Base-by-base conservation (phyloP, 2,888 invertebrate genomes). In the Apodemia mormo region DNA sequence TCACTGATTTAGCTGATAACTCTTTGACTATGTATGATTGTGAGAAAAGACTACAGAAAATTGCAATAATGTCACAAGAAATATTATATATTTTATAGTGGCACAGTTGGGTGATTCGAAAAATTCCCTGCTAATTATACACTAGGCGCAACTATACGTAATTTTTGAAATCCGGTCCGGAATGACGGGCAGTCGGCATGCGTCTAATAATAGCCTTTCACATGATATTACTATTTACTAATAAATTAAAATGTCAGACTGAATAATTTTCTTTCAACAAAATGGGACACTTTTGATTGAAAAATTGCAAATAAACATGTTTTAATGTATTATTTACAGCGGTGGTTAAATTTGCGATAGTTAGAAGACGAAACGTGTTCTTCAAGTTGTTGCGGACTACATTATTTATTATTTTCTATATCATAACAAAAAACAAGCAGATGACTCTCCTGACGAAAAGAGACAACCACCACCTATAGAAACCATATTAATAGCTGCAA, bases 41-140 rank as follows among this genome's bases (percentile, higher is more conserved):
- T 74, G 73, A 74, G 73, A 74, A 70, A 56, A 54, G 65, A 56
- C 69, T 69, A 72, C 70, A 70, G 71, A 68, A 71, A 73, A 69
- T 66, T 74, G 56, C 68, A 70, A 69, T 71, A 72, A 71, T 72
- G 69, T 67, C 68, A 58, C 58, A 73, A 72, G 73, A 71, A 71
- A 70, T 70, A 65, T 72, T 69, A 70, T 70, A 65, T 8, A 40
- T 40, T 73, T 70, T 71, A 69, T 70, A 70, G 65, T 64, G 67
- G 69, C 73, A 73, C 73, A 72, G 68, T 71, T 72, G 73, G 73
- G 66, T 75, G 73, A 72, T 70, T 75, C 74, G 64, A 70, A 69
- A 73, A 72, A 72, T 74, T 71, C 71, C 69, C 68, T 69, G 67
- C 68, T 73, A 75, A 73, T 71, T 70, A 72, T 70, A 71, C 43